Conservation (phyloP, 2,888 invertebrate species). For the Coelopa pilipes region DNA sequence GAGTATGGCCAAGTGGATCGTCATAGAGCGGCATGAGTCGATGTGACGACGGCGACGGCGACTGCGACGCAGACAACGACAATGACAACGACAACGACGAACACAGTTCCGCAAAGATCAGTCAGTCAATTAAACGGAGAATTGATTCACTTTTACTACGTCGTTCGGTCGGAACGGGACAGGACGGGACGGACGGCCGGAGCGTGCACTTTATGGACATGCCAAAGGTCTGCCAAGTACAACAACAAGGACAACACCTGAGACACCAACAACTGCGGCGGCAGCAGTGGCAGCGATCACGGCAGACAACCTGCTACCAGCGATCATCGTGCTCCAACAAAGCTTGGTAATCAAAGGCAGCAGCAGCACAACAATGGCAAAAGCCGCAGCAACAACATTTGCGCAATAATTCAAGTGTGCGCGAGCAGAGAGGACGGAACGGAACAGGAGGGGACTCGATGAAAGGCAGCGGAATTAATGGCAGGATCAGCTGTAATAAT, state of each 20-base stretch:
- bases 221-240: not conserved
- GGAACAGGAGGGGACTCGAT: not conserved
- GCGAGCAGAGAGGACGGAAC: not conserved
- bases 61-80: too few relatives aligned
- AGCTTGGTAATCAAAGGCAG: not conserved
- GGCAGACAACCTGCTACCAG: too few relatives aligned
- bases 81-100: not conserved
- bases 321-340: not conserved
- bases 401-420: constrained; percentile 26
- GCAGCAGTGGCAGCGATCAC: not conserved
- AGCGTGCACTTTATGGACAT: constrained; percentile 8
- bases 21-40: too few relatives aligned
- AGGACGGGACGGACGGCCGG: not conserved
- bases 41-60: not conserved
- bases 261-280: not conserved
- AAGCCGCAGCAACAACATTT: constrained; percentile 1
- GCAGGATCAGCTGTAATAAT: constrained; percentile 27
- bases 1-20: too few relatives aligned
- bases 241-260: too few relatives aligned
- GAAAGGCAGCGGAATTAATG: constrained; percentile 1
- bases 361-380: not conserved
- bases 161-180: too few relatives aligned
- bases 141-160: constrained; percentile 39
- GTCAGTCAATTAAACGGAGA: constrained; percentile 40
- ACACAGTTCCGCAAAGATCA: constrained; percentile 31